These are phyloP conservation scores for Psittacula cyanocephala DNA, from an alignment of 2,113 vertebrate species.

Conservation along the genomic window DNA sequence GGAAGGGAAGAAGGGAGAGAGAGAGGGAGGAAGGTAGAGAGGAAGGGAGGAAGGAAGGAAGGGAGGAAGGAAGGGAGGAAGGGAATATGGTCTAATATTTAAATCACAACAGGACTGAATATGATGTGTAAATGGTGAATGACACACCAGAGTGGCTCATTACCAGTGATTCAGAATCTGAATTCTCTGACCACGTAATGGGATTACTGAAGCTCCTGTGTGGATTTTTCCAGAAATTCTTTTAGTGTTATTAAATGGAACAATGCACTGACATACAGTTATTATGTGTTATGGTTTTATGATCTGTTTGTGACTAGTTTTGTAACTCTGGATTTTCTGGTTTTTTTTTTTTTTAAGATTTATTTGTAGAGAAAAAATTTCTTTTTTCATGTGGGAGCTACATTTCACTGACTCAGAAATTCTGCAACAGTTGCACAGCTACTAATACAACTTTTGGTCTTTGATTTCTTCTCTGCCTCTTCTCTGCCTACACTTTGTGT, in stretches of 20 bases:
- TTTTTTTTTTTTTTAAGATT: neutral
- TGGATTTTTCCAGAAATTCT: neutral
- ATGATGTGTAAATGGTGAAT: neutral
- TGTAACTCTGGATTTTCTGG: neutral
- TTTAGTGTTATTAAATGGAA: neutral
- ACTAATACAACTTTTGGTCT: neutral
- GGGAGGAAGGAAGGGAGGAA: no score
- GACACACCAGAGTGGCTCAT: neutral
- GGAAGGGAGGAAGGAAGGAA: no score
- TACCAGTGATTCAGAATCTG: neutral
- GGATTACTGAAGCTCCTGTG: neutral
- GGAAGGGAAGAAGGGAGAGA: no score
- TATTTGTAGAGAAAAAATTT: neutral
- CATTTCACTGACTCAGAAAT: neutral
- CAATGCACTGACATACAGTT: neutral
- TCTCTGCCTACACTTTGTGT: neutral
- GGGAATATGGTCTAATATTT: neutral
- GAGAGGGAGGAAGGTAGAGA: accelerated
- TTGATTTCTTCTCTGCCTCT: neutral
- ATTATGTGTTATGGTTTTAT: neutral
- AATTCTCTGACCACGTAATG: neutral
- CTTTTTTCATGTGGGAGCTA: neutral
- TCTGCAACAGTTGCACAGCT: neutral
- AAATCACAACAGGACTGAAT: neutral
- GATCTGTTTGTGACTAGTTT: neutral